phyloP scores from a whole-genome alignment of 2,113 vertebrate species.

The Scolopax mira region DNA sequence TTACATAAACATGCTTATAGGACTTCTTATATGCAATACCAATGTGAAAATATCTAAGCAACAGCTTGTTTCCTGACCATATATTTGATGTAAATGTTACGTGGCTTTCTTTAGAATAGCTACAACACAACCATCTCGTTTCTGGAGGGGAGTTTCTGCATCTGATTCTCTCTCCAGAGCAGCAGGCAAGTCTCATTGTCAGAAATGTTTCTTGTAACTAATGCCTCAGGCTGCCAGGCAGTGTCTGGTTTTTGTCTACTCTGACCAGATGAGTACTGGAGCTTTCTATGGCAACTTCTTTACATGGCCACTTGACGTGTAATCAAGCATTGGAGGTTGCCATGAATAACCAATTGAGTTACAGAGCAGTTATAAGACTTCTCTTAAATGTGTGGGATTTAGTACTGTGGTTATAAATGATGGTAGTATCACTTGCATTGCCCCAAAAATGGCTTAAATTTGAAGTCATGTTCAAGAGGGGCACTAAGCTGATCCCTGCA shows the following conservation, averaged over 20 bases:
- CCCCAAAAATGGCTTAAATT: background rate
- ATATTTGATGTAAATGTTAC: background rate
- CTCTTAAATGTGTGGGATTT: background rate
- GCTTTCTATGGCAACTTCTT: background rate
- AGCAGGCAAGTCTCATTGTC: conserved; percentile 11
- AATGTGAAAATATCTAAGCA: background rate
- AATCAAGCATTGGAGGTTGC: background rate
- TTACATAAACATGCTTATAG: background rate
- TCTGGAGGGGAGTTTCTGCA: background rate
- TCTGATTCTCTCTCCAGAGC: background rate
- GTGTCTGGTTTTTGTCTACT: conserved; percentile 28
- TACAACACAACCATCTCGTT: background rate
- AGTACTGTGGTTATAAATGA: background rate
- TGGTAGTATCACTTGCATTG: background rate
- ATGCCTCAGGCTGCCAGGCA: conserved; percentile 18
- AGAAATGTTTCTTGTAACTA: background rate
- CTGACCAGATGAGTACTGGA: background rate
- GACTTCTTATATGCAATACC: background rate
- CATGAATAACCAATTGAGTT: background rate
- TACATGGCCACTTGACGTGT: background rate
- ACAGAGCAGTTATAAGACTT: background rate
- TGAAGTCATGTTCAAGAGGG: accelerated
- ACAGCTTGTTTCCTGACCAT: background rate
- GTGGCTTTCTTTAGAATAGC: background rate
- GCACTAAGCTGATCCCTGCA: background rate